phyloP scores from a whole-genome alignment of 92 coral and sea anemone species.

The Micromussa lordhowensis region DNA sequence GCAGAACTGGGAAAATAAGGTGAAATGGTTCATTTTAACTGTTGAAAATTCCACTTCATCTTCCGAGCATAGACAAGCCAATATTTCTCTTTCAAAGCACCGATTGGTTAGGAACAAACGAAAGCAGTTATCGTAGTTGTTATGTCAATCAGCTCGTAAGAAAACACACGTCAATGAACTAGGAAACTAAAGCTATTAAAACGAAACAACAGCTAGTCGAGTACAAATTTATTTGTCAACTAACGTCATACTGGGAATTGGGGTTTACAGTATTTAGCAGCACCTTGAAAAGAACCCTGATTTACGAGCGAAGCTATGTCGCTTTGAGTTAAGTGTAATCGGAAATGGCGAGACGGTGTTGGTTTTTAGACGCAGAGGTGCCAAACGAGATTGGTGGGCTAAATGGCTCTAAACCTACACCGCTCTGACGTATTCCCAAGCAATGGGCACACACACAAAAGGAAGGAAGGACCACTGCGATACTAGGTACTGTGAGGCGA shows the following conservation, averaged over 20 bases:
- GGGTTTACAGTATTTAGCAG: conserved; percentile 3
- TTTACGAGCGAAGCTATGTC: conserved; percentile 34
- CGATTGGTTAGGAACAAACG: conserved; percentile 1
- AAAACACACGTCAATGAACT: conserved; percentile 23
- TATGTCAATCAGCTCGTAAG: not conserved
- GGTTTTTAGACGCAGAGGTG: conserved; percentile 46
- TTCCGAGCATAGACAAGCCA: conserved; percentile 36
- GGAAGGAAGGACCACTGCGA: conserved; percentile 18
- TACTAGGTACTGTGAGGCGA: not conserved
- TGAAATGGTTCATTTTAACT: not conserved
- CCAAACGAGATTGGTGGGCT: conserved; percentile 21
- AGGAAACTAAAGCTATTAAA: conserved; percentile 9
- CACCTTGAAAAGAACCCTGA: conserved; percentile 17
- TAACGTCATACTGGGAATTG: conserved; percentile 50
- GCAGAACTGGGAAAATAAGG: not conserved
- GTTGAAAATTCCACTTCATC: not conserved
- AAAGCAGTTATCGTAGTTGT: not conserved
- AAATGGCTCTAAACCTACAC: conserved; percentile 15
- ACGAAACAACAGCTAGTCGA: conserved; percentile 5
- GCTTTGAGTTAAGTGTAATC: conserved; percentile 32
- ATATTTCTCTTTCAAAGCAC: conserved; percentile 30
- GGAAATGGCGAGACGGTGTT: conserved; percentile 36
- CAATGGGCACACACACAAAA: conserved; percentile 13
- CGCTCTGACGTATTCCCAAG: conserved; percentile 12
- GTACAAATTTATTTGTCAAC: not conserved